phyloP scores from a whole-genome alignment of 2,797 vertebrate genomes.

The Sebastes kiyomatsui region DNA sequence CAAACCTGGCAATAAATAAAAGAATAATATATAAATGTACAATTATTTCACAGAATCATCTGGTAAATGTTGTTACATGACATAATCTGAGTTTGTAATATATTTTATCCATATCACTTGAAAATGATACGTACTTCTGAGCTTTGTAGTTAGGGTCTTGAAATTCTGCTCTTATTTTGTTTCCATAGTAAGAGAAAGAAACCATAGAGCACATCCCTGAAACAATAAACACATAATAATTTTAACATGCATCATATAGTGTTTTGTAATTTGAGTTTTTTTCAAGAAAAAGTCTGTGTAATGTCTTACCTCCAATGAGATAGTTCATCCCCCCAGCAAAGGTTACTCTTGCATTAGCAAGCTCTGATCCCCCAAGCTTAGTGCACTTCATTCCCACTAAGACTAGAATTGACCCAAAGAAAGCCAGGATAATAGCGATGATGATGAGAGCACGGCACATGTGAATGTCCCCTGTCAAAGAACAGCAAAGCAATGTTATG shows the following conservation, averaged over 20 bases:
- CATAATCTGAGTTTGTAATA: neutral
- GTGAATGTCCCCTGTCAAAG: slow-evolving; percentile 82
- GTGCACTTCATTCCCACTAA: slow-evolving; percentile 88
- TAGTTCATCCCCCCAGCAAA: slow-evolving; percentile 84
- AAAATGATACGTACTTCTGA: slow-evolving; percentile 75
- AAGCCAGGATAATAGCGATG: slow-evolving; percentile 78
- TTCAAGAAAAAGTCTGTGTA: neutral
- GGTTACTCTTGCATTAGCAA: slow-evolving; percentile 80
- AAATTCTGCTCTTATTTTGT: slow-evolving; percentile 80
- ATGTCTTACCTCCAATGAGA: slow-evolving; percentile 76
- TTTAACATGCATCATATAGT: neutral
- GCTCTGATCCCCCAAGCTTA: slow-evolving; percentile 83
- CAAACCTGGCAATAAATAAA: slow-evolving; percentile 84
- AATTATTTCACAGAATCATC: neutral
- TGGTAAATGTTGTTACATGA: neutral
- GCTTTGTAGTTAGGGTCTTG: slow-evolving; percentile 67
- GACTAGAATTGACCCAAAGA: slow-evolving; percentile 81
- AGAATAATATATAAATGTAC: neutral
- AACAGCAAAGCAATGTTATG: neutral
- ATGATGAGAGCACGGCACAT: slow-evolving; percentile 85
- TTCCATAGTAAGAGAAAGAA: slow-evolving; percentile 82
- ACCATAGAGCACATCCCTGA: slow-evolving; percentile 81
- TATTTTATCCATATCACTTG: neutral
- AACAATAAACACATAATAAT: slow-evolving; percentile 1
- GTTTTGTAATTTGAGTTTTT: neutral